These are phyloP conservation scores for Phymastichus coffea DNA, from an alignment of 1,140 invertebrate species.

Conservation along the genomic window DNA sequence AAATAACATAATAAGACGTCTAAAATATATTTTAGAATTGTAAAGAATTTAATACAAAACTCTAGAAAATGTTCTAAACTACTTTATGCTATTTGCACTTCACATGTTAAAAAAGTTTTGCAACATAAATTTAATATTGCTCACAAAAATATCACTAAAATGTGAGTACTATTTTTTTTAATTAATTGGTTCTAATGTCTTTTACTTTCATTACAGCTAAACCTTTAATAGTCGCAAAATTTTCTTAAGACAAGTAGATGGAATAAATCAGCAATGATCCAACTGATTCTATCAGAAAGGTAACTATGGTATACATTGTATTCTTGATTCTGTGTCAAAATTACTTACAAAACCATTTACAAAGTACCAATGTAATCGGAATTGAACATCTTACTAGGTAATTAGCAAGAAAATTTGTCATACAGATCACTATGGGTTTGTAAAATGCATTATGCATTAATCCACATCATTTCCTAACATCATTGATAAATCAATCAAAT, in stretches of 20 bases:
- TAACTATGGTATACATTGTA: constrained; percentile 6
- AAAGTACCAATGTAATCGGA: background rate
- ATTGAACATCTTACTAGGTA: background rate
- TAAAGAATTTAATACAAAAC: no score
- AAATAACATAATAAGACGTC: no score
- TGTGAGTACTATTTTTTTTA: no score
- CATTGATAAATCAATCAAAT: constrained; percentile 18
- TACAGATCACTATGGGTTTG: constrained; percentile 1
- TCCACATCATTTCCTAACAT: background rate
- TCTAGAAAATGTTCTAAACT: no score
- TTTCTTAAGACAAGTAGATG: background rate
- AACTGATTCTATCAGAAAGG: constrained; percentile 20
- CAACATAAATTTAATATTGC: no score
- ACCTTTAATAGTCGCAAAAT: no score
- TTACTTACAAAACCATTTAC: constrained; percentile 1
- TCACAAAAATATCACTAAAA: no score
- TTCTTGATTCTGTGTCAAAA: constrained; percentile 1
- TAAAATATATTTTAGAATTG: no score
- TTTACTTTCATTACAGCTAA: no score
- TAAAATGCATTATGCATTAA: background rate
- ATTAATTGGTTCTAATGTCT: no score
- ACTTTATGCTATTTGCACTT: no score
- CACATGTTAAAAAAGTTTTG: no score
- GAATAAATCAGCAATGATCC: constrained; percentile 11
- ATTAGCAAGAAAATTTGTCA: background rate